Evolutionary conservation across 1,140 invertebrate genomes (phyloP).

Genomic region (Mercenaria mercenaria): DNA sequence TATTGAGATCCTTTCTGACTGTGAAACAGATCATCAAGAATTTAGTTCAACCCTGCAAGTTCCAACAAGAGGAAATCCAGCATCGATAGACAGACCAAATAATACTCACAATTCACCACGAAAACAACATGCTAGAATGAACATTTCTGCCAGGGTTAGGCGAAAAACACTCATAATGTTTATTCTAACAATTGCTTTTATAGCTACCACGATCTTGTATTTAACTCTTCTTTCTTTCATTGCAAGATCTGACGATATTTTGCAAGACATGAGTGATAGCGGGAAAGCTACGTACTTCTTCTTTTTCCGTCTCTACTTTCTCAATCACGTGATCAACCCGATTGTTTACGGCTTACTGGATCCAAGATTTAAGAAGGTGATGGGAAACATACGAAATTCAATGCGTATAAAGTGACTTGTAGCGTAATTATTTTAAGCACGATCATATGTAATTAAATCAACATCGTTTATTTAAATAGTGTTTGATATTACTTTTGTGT

Average conservation of each 20-base stretch:
- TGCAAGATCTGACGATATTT: slow-evolving; percentile 34
- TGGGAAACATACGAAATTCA: background rate
- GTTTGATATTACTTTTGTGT: no score
- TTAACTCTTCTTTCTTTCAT: slow-evolving; percentile 44
- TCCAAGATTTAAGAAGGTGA: slow-evolving; percentile 6
- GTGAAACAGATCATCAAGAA: background rate
- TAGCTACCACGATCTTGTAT: slow-evolving; percentile 24
- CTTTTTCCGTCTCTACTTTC: slow-evolving; percentile 41
- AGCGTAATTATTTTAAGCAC: no score
- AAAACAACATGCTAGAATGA: background rate
- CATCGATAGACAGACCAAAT: no score
- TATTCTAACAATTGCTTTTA: slow-evolving; percentile 13
- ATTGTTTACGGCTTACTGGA: slow-evolving; percentile 42
- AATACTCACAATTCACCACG: no score
- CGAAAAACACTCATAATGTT: slow-evolving; percentile 48
- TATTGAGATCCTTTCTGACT: background rate
- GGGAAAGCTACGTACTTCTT: slow-evolving; percentile 27
- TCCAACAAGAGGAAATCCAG: background rate
- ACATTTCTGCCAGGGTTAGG: background rate
- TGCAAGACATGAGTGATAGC: background rate
- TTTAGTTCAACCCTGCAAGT: background rate
- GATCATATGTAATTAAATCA: no score
- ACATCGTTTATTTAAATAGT: no score
- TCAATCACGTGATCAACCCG: slow-evolving; percentile 61
- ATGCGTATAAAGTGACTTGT: background rate